Base-by-base conservation (phyloP, 2,113 vertebrate species). In the Lonchura striata region DNA sequence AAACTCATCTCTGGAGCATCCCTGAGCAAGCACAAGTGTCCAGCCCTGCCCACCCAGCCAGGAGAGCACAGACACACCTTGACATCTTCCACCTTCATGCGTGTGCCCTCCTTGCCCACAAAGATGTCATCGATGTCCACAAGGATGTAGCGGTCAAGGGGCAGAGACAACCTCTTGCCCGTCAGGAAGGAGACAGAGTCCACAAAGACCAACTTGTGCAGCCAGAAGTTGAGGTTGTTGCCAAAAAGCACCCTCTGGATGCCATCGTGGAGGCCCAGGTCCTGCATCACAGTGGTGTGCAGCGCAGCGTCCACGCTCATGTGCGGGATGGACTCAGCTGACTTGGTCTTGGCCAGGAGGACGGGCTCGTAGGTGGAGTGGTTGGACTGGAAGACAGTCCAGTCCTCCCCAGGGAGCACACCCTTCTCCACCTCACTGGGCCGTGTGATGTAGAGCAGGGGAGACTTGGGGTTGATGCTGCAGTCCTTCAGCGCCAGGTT, bases 121-220 rank as follows among this genome's bases (percentile, higher is more conserved):
- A 99, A 99, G 97, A 99, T 99, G 97, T 99, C 99, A 1, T 99
- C 99, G 0, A 99, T 99, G 88, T 99, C 99, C 91, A 99, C 99
- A 70, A 99, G 97, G 83, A 99, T 95, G 96, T 99, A 99, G 91
- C 99, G 99, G 95, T 99, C 99, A 35, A 99, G 96, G 17, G 99
- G 98, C 94, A 99, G 89, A 2, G 99, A 99, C 61, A 99, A 98
- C 81, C 99, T 98, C 96, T 99, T 99, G 72, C 99, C 98, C 0
- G 99, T 99, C 72, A 99, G 98, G 96, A 99, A 99, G 95, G 99
- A 99, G 94, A 99, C 98, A 0, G 99, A 98, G 1, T 99, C 99
- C 86, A 99, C 98, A 2, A 99, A 99, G 95, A 99, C 97, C 6
- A 99, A 97, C 95, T 99, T 99, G 97, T 99, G 99, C 81, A 99